Evolutionary conservation across 2,113 vertebrate genomes (phyloP).

Genomic region (Dipodomys spectabilis): DNA sequence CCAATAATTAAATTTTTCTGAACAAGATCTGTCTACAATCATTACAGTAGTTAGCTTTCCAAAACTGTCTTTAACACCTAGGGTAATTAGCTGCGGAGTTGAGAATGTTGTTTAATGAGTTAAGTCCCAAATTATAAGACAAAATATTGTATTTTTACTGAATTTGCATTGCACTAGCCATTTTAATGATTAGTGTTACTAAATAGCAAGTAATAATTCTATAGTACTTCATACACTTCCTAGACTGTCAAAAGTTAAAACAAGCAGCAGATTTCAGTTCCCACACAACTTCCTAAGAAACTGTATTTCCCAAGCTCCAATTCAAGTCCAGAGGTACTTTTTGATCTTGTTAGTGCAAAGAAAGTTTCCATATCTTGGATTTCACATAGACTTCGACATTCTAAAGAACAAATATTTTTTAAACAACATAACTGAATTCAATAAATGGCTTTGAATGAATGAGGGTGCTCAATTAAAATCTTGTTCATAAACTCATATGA

Average conservation of each 20-base stretch:
- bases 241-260: not conserved
- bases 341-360: not conserved
- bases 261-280: not conserved
- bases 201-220: not conserved
- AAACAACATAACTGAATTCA: not conserved
- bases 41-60: too few relatives aligned
- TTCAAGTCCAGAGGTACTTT: not conserved
- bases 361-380: conserved; percentile 48
- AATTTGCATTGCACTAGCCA: not conserved
- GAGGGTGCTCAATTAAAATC: conserved; percentile 46
- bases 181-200: conserved; percentile 2
- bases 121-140: conserved; percentile 23
- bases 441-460: conserved; percentile 39
- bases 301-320: conserved; percentile 23
- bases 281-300: not conserved
- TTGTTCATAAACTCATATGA: not conserved
- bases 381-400: conserved; percentile 35
- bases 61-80: not conserved
- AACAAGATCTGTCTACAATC: not conserved
- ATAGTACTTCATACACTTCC: not conserved
- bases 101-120: conserved; percentile 4
- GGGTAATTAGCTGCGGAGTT: not conserved
- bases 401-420: conserved; percentile 46
- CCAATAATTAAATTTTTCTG: conserved; percentile 12
- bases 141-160: not conserved